Percentiles rank a stretch among this genome's conserved stretches.
Conservation (phyloP, 2,113 vertebrate species). For the Neolamprologus caudopunctatus region DNA sequence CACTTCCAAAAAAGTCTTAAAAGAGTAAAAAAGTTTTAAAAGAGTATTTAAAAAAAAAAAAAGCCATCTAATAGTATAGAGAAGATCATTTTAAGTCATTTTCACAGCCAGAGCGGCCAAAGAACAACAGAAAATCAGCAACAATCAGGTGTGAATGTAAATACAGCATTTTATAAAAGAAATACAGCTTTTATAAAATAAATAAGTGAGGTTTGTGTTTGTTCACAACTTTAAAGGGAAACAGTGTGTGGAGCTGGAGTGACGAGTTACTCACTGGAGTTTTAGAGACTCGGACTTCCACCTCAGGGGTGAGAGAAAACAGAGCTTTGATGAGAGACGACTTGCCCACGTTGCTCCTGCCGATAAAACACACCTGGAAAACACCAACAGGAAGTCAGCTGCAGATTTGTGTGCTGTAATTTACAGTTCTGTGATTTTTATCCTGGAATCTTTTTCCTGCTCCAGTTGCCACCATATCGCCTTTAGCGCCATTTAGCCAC, state of each 20-base stretch:
- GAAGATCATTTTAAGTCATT: neutral
- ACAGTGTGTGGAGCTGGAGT: neutral
- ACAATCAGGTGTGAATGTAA: neutral
- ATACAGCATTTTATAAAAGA: neutral
- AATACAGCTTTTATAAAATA: neutral
- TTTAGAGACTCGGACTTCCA: constrained; percentile 89
- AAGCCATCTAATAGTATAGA: neutral
- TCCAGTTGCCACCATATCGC: neutral
- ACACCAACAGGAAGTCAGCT: neutral
- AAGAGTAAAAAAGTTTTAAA: neutral
- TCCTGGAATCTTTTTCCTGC: neutral
- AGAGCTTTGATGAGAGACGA: constrained; percentile 87
- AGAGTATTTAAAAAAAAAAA: neutral
- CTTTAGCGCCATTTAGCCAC: neutral
- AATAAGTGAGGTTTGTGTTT: neutral
- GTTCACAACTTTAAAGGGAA: neutral
- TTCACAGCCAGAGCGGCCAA: neutral
- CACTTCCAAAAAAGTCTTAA: neutral
- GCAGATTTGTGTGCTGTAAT: neutral
- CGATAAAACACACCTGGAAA: constrained; percentile 90
- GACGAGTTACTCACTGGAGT: constrained; percentile 75
- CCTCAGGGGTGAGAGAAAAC: constrained; percentile 85
- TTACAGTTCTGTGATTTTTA: neutral
- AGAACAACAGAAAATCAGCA: neutral
- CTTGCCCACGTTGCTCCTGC: constrained; percentile 94